These are phyloP conservation scores for Drosophila planitibia DNA, from an alignment of 2,888 invertebrate species.

Conservation along the genomic window DNA sequence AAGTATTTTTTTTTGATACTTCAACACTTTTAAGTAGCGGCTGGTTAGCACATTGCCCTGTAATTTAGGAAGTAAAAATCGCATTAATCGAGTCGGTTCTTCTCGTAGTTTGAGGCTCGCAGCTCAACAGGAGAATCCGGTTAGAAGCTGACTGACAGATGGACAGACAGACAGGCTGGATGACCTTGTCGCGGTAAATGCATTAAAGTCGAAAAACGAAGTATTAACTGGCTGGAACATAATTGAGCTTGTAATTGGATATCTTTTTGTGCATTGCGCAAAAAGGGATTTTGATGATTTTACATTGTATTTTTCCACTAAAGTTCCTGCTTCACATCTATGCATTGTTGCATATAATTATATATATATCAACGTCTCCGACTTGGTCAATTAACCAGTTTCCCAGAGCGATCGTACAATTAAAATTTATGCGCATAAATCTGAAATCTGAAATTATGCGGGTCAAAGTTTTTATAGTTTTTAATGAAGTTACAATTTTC, in stretches of 20 bases:
- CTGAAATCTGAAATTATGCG: not conserved
- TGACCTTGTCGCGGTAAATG: constrained; percentile 19
- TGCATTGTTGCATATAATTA: not conserved
- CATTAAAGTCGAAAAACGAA: not conserved
- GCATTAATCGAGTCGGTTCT: constrained; percentile 1
- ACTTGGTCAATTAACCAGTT: constrained; percentile 25
- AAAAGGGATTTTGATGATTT: not conserved
- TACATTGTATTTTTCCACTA: constrained; percentile 16
- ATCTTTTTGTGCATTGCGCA: constrained; percentile 15
- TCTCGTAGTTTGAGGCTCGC: constrained; percentile 16
- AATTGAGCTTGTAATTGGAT: constrained; percentile 34
- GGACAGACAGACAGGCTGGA: not conserved
- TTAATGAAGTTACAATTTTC: not conserved
- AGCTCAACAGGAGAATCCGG: constrained; percentile 5
- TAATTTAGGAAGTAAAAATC: constrained; percentile 26
- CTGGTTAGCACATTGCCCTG: not conserved
- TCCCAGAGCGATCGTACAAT: constrained; percentile 13
- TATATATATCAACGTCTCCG: not conserved
- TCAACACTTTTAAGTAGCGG: constrained; percentile 5
- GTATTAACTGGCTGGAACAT: constrained; percentile 7
- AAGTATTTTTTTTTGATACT: not conserved
- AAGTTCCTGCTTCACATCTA: constrained; percentile 17
- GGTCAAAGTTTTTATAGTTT: constrained; percentile 37
- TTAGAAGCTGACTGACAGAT: not conserved
- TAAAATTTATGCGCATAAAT: constrained; percentile 23